Percentiles rank a stretch among this genome's conserved stretches.
Evolutionary conservation across 2,113 vertebrate genomes (phyloP).

Genomic region (Centropus unirufus): DNA sequence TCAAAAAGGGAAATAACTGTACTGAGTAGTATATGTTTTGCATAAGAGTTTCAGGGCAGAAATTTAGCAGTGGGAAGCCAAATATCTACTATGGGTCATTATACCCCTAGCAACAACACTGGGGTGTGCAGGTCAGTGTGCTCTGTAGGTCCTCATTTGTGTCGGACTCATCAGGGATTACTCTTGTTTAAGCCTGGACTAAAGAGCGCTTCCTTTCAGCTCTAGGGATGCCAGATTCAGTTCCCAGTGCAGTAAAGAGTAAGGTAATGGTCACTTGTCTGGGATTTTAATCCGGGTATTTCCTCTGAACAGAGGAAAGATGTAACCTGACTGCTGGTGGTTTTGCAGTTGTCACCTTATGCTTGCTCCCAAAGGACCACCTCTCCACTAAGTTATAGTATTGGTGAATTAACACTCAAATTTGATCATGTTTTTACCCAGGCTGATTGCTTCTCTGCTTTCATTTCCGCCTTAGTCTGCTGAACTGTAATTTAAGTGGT

Average conservation of each 20-base stretch:
- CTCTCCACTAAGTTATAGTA: not conserved
- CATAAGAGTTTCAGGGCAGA: not conserved
- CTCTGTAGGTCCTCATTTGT: not conserved
- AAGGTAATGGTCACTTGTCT: not conserved
- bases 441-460: not conserved
- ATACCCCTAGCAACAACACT: not conserved
- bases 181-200: not conserved
- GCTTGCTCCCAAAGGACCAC: not conserved
- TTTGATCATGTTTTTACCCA: not conserved
- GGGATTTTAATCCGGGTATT: not conserved
- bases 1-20: not conserved
- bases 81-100: accelerated
- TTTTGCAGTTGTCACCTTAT: not conserved
- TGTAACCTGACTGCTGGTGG: not conserved
- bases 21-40: not conserved
- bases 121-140: not conserved
- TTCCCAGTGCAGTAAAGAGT: not conserved
- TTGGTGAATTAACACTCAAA: not conserved
- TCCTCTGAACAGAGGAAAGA: accelerated
- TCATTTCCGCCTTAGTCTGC: not conserved
- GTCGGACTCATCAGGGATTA: accelerated
- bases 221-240: not conserved
- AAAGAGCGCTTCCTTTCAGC: not conserved
- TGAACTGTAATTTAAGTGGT: not conserved
- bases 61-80: not conserved